Evolutionary conservation across 2,113 vertebrate genomes (phyloP).

Genomic region (Apaloderma vittatum): DNA sequence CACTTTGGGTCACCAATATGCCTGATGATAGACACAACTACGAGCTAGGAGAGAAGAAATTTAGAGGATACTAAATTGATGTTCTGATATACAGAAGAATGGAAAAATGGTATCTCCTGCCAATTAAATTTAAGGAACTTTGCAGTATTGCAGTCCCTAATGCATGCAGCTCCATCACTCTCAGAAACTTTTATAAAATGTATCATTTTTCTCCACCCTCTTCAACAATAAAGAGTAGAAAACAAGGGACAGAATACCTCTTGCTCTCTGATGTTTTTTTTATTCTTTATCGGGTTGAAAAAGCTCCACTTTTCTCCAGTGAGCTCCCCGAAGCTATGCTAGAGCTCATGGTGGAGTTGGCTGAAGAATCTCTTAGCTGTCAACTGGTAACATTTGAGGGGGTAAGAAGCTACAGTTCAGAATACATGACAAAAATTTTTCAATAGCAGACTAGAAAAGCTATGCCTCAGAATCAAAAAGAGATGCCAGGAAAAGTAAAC

Average conservation of each 20-base stretch:
- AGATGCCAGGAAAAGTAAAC: not conserved
- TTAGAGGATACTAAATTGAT: not conserved
- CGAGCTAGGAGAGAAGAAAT: not conserved
- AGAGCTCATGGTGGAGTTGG: not conserved
- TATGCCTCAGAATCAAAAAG: not conserved
- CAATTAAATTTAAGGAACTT: not conserved
- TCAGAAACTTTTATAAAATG: not conserved
- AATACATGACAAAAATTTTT: not conserved
- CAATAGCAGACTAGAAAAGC: not conserved
- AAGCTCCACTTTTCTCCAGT: fast-evolving
- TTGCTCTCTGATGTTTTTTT: not conserved
- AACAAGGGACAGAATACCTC: not conserved
- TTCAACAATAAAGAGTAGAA: not conserved
- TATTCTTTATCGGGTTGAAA: not conserved
- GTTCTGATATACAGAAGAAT: not conserved
- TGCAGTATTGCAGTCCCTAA: not conserved
- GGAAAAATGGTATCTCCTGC: not conserved
- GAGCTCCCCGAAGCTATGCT: not conserved
- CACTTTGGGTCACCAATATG: not conserved
- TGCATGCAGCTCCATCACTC: not conserved
- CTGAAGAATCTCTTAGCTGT: not conserved
- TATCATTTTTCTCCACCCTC: not conserved
- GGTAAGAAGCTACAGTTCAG: not conserved
- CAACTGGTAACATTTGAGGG: not conserved
- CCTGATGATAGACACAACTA: not conserved